Conservation (phyloP, 2,797 vertebrate genomes). For the Ctenopoma multispine region DNA sequence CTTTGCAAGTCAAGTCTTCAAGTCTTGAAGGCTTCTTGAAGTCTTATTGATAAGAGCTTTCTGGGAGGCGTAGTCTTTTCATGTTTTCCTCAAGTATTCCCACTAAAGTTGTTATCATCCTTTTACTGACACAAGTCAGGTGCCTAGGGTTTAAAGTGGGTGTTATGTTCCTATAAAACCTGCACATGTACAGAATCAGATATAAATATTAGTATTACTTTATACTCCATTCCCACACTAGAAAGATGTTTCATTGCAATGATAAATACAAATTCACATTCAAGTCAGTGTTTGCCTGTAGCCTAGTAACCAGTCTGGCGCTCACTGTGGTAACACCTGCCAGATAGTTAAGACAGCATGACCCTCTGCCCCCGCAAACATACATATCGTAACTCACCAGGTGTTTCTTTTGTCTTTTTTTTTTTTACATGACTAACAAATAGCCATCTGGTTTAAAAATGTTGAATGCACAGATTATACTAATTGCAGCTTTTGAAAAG, state of each 20-base stretch:
- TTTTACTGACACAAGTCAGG: neutral
- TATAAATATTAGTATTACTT: neutral
- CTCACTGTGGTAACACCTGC: constrained; percentile 38
- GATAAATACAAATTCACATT: constrained; percentile 5
- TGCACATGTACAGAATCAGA: neutral
- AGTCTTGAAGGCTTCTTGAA: neutral
- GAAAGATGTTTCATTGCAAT: constrained; percentile 1
- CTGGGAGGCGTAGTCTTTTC: constrained; percentile 9
- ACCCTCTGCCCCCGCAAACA: constrained; percentile 22
- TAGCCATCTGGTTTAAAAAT: constrained; percentile 28
- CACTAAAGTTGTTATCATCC: neutral
- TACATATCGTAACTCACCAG: constrained; percentile 31
- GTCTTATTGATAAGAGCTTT: neutral
- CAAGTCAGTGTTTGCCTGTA: constrained; percentile 6
- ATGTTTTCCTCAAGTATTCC: neutral
- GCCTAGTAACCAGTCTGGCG: constrained; percentile 25
- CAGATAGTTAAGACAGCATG: constrained; percentile 14
- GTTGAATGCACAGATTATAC: constrained; percentile 3
- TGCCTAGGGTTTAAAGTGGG: neutral
- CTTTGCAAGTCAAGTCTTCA: neutral
- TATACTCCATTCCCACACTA: neutral
- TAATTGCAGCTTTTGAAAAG: constrained; percentile 8
- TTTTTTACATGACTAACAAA: constrained; percentile 7
- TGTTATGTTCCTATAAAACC: neutral
- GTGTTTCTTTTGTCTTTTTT: constrained; percentile 53